These are phyloP conservation scores for Odontocerum albicorne DNA, from an alignment of 2,888 invertebrate species.

Conservation along the genomic window DNA sequence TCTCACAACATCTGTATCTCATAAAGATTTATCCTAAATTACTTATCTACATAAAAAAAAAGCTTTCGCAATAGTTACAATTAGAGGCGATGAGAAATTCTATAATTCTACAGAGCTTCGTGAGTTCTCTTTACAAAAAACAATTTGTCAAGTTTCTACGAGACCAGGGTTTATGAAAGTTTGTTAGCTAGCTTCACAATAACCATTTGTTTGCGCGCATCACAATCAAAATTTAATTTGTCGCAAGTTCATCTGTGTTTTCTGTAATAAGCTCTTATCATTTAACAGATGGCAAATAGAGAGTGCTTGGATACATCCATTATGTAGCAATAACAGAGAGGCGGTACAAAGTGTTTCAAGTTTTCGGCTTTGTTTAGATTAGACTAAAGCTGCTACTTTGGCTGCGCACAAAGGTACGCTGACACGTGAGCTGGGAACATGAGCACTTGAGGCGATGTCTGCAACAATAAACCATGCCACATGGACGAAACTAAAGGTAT, in stretches of 20 bases:
- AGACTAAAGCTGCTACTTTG: constrained; percentile 12
- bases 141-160: too few species aligned
- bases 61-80: too few species aligned
- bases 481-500: too few species aligned
- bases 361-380: constrained; percentile 24
- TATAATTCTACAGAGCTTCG: too few species aligned
- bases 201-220: not conserved
- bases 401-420: constrained; percentile 9
- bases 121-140: too few species aligned
- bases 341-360: constrained; percentile 13
- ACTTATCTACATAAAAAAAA: too few species aligned
- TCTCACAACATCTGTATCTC: too few species aligned
- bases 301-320: constrained; percentile 13
- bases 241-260: not conserved
- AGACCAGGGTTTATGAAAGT: too few species aligned
- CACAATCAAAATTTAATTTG: not conserved
- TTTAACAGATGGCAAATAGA: constrained; percentile 12
- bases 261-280: constrained; percentile 1
- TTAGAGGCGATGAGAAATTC: too few species aligned
- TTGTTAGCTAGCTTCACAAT: too few species aligned
- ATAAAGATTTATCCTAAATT: too few species aligned
- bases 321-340: constrained; percentile 8
- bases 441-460: not conserved
- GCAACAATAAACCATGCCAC: too few species aligned
- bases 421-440: constrained; percentile 14